These are phyloP conservation scores for Clivina fossor DNA, from an alignment of 2,888 invertebrate genomes.

Conservation along the genomic window DNA sequence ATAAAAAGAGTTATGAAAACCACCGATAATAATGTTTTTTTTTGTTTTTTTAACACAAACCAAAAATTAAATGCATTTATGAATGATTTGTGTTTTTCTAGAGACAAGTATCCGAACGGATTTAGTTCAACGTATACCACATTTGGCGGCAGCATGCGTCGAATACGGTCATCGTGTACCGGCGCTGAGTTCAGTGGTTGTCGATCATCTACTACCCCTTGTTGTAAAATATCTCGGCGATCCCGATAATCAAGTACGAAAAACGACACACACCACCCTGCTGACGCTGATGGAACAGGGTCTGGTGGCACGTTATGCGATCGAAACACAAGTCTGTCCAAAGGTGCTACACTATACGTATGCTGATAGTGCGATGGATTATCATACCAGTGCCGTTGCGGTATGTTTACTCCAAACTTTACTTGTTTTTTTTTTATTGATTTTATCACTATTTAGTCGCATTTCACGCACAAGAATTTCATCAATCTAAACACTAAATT, in stretches of 20 bases:
- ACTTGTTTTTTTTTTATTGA: too few relatives aligned
- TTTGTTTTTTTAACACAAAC: too few relatives aligned
- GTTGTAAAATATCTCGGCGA: slow-evolving; percentile 64
- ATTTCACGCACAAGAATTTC: too few relatives aligned
- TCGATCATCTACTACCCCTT: slow-evolving; percentile 63
- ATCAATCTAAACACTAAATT: too few relatives aligned
- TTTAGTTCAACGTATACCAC: slow-evolving; percentile 68
- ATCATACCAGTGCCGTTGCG: slow-evolving; percentile 58
- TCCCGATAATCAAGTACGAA: slow-evolving; percentile 64
- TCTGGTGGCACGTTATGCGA: slow-evolving; percentile 60
- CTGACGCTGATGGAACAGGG: slow-evolving; percentile 66
- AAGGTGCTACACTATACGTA: slow-evolving; percentile 61
- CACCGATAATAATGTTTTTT: too few relatives aligned
- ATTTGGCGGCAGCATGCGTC: slow-evolving; percentile 63
- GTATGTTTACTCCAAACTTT: slow-evolving; percentile 53
- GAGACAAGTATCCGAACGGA: slow-evolving; percentile 63
- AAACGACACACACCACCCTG: slow-evolving; percentile 65
- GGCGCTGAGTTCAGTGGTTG: slow-evolving; percentile 56
- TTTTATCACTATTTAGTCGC: too few relatives aligned
- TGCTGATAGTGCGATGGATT: slow-evolving; percentile 56
- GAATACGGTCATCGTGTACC: slow-evolving; percentile 54
- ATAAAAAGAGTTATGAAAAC: too few relatives aligned
- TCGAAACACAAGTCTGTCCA: slow-evolving; percentile 66
- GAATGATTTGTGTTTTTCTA: slow-evolving; percentile 49
- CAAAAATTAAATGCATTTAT: too few relatives aligned